Conservation (phyloP, 2,888 invertebrate species). For the Yponomeuta cagnagella region DNA sequence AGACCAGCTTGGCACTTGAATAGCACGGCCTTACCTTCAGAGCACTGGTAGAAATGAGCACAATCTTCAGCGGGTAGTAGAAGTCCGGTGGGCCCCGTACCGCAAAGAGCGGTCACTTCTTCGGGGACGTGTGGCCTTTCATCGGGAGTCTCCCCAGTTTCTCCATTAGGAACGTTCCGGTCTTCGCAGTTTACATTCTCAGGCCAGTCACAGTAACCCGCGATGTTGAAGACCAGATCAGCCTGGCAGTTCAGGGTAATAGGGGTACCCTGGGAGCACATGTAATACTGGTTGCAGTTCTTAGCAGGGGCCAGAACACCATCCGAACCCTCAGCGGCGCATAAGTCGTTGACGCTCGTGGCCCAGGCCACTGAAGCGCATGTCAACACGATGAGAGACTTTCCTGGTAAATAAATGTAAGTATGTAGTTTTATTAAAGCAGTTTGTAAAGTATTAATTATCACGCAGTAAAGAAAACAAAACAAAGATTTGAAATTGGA, state of each 20-base stretch:
- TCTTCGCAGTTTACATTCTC: slow-evolving; percentile 1
- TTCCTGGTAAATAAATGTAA: neutral
- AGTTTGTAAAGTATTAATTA: neutral
- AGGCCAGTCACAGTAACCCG: slow-evolving; percentile 8
- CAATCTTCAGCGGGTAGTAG: neutral
- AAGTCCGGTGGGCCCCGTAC: neutral
- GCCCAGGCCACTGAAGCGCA: neutral
- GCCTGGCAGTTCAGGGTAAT: neutral
- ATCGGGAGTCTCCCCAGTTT: neutral
- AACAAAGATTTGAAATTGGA: too few species aligned
- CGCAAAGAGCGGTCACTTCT: neutral
- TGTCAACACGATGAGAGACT: neutral
- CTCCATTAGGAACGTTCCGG: neutral
- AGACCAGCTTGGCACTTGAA: neutral
- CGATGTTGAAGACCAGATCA: neutral
- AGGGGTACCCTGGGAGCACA: slow-evolving; percentile 72
- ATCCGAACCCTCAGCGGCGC: slow-evolving; percentile 49
- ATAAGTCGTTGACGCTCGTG: slow-evolving; percentile 20
- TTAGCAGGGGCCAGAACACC: slow-evolving; percentile 72
- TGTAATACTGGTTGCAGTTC: slow-evolving; percentile 78
- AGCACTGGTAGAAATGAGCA: neutral
- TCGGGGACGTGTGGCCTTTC: neutral
- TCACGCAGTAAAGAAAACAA: too few species aligned
- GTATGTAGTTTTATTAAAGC: neutral
- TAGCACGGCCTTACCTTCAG: neutral